phyloP scores from a whole-genome alignment of 35 echinoderm and acorn worm genomes.

The Strongylocentrotus purpuratus region DNA sequence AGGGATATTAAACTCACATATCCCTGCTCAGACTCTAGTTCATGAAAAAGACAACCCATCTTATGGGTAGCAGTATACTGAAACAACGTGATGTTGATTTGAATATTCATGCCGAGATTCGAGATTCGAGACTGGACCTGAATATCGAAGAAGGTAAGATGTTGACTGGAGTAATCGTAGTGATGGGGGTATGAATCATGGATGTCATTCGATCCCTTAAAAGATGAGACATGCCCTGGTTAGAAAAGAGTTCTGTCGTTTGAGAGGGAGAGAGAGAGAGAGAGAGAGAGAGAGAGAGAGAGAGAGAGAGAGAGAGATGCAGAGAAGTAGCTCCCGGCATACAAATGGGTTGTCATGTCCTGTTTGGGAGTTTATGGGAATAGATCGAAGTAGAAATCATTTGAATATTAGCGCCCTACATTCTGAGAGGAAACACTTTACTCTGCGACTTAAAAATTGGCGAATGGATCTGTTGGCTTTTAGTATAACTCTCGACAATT shows the following conservation, averaged over 20 bases:
- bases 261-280: background rate
- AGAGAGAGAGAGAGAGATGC: no score
- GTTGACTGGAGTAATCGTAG: background rate
- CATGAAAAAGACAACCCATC: no score
- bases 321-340: background rate
- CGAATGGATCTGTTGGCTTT: background rate
- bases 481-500: background rate
- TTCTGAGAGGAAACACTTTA: background rate
- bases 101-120: background rate
- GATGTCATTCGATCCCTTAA: background rate
- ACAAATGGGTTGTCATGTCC: background rate
- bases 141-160: background rate
- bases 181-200: background rate
- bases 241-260: background rate
- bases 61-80: background rate
- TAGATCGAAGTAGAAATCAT: background rate
- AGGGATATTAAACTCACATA: no score
- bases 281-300: no score
- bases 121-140: background rate
- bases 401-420: background rate
- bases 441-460: background rate
- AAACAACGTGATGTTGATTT: background rate
- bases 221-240: background rate
- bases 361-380: background rate
- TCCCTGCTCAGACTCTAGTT: no score